Base-by-base conservation (phyloP, 1,140 invertebrate genomes). In the Drosophila pallidifrons region DNA sequence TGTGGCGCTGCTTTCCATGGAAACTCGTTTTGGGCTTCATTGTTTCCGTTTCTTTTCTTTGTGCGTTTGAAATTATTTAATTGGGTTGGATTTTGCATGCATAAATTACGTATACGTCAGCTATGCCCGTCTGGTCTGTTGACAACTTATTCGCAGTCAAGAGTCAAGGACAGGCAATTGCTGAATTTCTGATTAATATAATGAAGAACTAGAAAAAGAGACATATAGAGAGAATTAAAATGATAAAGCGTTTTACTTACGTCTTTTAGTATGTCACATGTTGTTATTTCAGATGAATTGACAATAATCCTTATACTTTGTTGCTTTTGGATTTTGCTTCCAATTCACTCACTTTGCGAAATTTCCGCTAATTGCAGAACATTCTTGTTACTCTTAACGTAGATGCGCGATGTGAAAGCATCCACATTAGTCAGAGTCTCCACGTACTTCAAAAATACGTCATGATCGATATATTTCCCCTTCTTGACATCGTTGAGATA, bases 21-120 rank as follows among this genome's bases (percentile, higher is more conserved):
- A 66, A 72, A 72, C 61, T 20, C 5, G 69, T 72, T 71, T 71
- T 55, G n/a, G 1, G n/a, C 20, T 47, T 13, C 4, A 43, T 65
- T 61, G 47, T 46, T 6, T 46, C 30, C 5, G 28, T 35, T 72
- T 72, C 45, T 16, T 8, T 45, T 15, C 43, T 45, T 25, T 55
- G 4, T n/a, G 11, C 11, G 20, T 46, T 25, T 54, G 55, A 32
- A 71, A 59, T 54, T 71, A 59, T 54, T 79, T 72, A 73, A 79
- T 16, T 77, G 43, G 57, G 52, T 60, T 79, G 58, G 59, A 28
- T 41, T 77, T 73, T 51, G 45, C 43, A 67, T 77, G 64, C 57
- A 77, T 59, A 68, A 69, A 65, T 75, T 41, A 69, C 43, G 78
- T 67, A 77, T 75, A 63, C 75, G 61, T 15, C 55, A 52, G 45